A percentile compares a stretch with the other conserved stretches of the same genome.
Conservation (phyloP, 2,797 vertebrate genomes). For the Chiroxiphia lanceolata region DNA sequence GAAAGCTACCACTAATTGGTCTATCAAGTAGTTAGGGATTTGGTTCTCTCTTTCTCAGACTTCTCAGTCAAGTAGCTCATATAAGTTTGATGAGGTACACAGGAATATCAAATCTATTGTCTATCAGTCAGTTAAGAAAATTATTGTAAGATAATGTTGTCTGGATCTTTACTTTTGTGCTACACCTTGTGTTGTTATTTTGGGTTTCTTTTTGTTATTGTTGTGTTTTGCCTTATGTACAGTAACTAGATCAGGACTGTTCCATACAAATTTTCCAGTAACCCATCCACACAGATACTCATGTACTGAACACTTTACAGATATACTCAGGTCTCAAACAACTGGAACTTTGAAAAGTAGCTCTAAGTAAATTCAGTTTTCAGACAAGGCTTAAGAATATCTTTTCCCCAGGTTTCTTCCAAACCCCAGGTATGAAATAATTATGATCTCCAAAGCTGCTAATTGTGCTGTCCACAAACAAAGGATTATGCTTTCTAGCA, state of each 20-base stretch:
- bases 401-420: background rate
- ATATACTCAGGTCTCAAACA: background rate
- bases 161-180: background rate
- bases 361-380: background rate
- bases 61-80: background rate
- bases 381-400: background rate
- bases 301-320: background rate
- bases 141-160: background rate
- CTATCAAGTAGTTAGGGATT: background rate
- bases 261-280: background rate
- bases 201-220: background rate
- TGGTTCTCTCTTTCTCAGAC: background rate
- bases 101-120: background rate
- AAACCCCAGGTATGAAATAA: background rate
- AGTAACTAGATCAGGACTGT: background rate
- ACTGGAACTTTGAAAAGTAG: background rate
- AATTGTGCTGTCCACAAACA: constrained; percentile 12
- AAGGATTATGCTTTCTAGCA: background rate
- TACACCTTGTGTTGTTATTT: background rate
- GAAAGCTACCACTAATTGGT: background rate
- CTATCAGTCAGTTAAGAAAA: background rate
- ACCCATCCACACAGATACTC: background rate
- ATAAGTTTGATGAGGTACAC: background rate
- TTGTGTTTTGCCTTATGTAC: background rate
- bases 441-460: constrained; percentile 7